These are phyloP conservation scores for Dolichoris vasculosae DNA, from an alignment of 1,140 invertebrate genomes.

Conservation along the genomic window DNA sequence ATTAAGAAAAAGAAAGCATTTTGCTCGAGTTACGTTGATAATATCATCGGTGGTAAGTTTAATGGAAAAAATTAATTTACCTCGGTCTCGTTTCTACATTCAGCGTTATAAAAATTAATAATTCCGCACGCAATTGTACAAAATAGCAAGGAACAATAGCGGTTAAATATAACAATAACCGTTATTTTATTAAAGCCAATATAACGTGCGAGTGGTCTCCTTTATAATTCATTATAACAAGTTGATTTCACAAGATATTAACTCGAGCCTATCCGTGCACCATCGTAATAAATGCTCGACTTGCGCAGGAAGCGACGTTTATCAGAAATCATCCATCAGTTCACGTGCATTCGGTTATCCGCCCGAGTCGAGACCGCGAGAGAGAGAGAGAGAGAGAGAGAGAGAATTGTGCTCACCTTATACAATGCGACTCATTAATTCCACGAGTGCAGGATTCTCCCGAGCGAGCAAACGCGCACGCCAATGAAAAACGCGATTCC, in stretches of 20 bases:
- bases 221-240: constrained; percentile 52
- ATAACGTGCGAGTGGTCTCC: constrained; percentile 31
- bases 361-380: not conserved
- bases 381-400: constrained; percentile 4
- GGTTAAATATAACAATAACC: constrained; percentile 1
- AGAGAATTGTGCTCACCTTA: constrained; percentile 14
- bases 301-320: constrained; percentile 52
- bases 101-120: not conserved
- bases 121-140: not conserved
- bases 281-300: constrained; percentile 50
- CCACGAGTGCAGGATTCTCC: constrained; percentile 42
- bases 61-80: no score
- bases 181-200: constrained; percentile 13
- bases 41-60: no score
- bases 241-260: constrained; percentile 50
- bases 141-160: not conserved
- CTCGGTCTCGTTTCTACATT: not conserved
- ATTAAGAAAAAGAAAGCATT: no score
- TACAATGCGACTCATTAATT: constrained; percentile 53
- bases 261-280: constrained; percentile 22
- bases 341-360: constrained; percentile 52
- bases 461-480: constrained; percentile 7
- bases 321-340: constrained; percentile 55
- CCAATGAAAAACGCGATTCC: constrained; percentile 44
- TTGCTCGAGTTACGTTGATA: no score